Conservation (phyloP, 2,888 invertebrate genomes). For the Leptura quadrifasciata region DNA sequence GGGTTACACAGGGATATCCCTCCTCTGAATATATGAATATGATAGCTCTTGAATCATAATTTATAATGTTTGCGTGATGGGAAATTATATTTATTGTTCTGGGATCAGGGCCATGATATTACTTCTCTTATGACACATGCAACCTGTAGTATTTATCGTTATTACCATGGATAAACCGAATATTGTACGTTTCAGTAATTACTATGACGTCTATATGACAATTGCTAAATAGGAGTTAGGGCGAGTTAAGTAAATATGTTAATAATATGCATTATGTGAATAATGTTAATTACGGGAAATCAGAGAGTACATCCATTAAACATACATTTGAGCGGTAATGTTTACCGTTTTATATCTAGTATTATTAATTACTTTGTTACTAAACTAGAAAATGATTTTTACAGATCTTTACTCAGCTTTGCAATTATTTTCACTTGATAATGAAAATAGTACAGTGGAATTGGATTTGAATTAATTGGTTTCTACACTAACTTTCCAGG, state of each 20-base stretch:
- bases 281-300: not conserved
- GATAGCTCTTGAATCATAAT: conserved; percentile 69
- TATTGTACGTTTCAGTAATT: conserved; percentile 46
- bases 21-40: conserved; percentile 66
- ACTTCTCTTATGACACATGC: conserved; percentile 55
- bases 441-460: too few relatives aligned
- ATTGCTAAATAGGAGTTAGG: conserved; percentile 29
- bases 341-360: too few relatives aligned
- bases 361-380: too few relatives aligned
- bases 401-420: too few relatives aligned
- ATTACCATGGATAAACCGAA: conserved; percentile 33
- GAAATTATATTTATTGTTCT: conserved; percentile 67
- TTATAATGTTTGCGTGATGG: conserved; percentile 65
- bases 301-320: not conserved
- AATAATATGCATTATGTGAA: conserved; percentile 1
- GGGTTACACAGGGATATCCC: conserved; percentile 57
- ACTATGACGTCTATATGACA: conserved; percentile 50
- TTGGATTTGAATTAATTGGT: too few relatives aligned
- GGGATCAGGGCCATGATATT: conserved; percentile 44
- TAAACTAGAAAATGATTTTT: too few relatives aligned
- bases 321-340: too few relatives aligned
- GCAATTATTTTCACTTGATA: too few relatives aligned
- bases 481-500: too few relatives aligned
- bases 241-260: conserved; percentile 12
- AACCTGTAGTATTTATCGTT: conserved; percentile 50